Evolutionary conservation across 1,140 invertebrate species (phyloP), one percentile per base, ranked within the genome.

Genomic region (Portunus trituberculatus): DNA sequence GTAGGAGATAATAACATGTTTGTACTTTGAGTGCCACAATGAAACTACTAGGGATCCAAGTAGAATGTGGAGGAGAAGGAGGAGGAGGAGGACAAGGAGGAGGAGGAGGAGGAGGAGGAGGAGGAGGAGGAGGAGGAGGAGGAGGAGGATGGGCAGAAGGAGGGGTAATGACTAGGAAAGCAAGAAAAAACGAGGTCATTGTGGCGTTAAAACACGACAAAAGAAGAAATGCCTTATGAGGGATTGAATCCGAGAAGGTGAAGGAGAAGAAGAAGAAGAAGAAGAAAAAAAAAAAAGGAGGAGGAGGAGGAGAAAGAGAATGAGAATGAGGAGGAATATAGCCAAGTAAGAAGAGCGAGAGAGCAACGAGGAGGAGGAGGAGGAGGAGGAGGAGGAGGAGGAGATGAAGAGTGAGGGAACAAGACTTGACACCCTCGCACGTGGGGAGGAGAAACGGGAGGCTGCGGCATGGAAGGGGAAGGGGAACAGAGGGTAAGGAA

Each of bases 361-460:
- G 31, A 6, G 39, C n/a, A 6, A 39, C 39, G 52, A 59, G 52
- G 52, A 59, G 48, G 48, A 32, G 84, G 84, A 31, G 32, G 84
- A 31, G 84, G 84, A 31, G 84, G 84, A 31, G 84, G 84, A 31
- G 84, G 84, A 31, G 84, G 84, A 89, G 87, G 32, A 46, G 87
- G 87, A 48, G 87, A 88, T 12, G 86, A 8, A 20, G 52, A 25
- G 86, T 25, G 6, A 31, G 87, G 87, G 87, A 89, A 28, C 16
- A 89, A 10, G 87, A 89, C 87, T 8, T 48, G 87, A 89, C 87
- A 89, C 87, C 87, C 87, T 89, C 10, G 87, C 87, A 89, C 87
- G 87, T 48, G 87, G 45, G 45, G 87, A 89, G 39, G 32, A 89
- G 87, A 89, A 89, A 89, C 87, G 48, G 46, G 87, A 89, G 32